These are phyloP conservation scores for Thamnophis elegans DNA, from an alignment of 2,797 vertebrate genomes.

Conservation along the genomic window DNA sequence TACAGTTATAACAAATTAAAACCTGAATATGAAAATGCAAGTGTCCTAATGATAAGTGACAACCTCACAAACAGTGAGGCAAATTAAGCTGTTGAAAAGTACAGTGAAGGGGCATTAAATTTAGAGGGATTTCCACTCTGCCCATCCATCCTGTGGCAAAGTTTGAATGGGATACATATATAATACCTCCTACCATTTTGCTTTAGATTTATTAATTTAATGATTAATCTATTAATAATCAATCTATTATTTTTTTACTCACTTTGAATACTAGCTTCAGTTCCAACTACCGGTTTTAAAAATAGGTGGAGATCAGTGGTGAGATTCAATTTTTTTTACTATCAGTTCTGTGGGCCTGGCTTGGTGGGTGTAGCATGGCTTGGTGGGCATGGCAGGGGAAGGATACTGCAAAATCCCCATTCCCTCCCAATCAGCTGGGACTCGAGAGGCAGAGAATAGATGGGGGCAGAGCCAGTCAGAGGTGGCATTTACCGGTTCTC, in stretches of 20 bases:
- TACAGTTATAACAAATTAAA: background rate
- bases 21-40: background rate
- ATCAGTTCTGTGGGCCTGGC: too few species aligned
- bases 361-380: too few species aligned
- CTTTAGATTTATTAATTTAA: background rate
- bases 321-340: too few species aligned
- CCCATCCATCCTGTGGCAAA: background rate
- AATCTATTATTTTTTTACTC: constrained; percentile 16
- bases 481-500: too few species aligned
- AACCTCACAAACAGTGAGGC: background rate
- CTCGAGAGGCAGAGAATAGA: too few species aligned
- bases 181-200: background rate
- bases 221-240: background rate
- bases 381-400: too few species aligned
- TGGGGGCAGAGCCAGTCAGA: too few species aligned
- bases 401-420: too few species aligned
- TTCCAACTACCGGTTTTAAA: background rate
- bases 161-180: background rate
- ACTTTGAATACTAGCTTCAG: constrained; percentile 21
- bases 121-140: background rate
- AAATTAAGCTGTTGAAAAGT: constrained; percentile 1
- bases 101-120: background rate
- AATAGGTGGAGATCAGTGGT: background rate
- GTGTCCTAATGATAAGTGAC: constrained; percentile 7
- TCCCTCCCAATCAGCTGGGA: too few species aligned